Base-by-base conservation (phyloP, 2,888 invertebrate species). In the Parthenolecanium corni region DNA sequence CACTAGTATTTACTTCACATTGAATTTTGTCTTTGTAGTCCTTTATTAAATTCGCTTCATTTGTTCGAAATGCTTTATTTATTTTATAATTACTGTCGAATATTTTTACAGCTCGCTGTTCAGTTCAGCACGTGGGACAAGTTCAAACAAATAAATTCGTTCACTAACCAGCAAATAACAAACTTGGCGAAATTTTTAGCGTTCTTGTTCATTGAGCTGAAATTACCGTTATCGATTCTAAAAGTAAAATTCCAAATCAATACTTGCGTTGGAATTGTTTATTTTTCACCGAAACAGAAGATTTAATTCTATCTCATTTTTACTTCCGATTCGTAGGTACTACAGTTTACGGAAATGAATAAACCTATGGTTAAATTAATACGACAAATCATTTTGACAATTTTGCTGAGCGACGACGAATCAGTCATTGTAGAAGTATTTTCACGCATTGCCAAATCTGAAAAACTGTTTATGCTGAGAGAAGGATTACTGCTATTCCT, bases 111-210 rank as follows among this genome's bases (percentile, higher is more conserved):
- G 86, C 80, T 94, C 70, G 85, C 87, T 0, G 81, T 91, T 65
- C 92, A 95, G 73, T 95, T 83, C 74, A 80, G 86, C 0, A 73
- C 90, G 6, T 96, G 95, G 95, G 95, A 96, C 73, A 88, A 89
- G 71, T 81, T 95, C 21, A 89, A 91, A 71, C 84, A 86, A 40
- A 73, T 95, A 44, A 79, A 82, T 12, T 76, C 77, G 2, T 77
- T 85, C 54, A 77, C 80, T 0, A 79, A 80, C 57, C 76, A 75
- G 12, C 82, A 85, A 70, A 74, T 85, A 49, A 77, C 79, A 0
- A 91, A 93, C 73, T 74, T 96, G 67, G 87, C 89, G 0, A 82
- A 84, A 71, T 81, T 94, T 65, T 73, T 92, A 4, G 80, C 82
- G 5, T 84, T 89, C 71, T 75, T 95, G n/a, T 82, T 95, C 63